Evolutionary conservation across 2,888 invertebrate genomes (phyloP).

Genomic region (Hemaris fuciformis): DNA sequence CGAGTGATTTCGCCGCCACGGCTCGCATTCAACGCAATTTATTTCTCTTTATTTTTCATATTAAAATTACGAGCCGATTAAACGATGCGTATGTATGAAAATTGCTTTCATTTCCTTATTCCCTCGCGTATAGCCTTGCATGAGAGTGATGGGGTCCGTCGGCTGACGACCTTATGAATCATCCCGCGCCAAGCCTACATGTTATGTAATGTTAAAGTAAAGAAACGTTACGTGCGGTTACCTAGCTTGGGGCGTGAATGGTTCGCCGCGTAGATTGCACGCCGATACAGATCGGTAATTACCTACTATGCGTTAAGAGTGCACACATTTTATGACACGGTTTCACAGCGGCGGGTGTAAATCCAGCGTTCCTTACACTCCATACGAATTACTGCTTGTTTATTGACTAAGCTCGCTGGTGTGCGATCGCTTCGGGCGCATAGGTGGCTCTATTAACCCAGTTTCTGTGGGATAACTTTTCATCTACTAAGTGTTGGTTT

Average conservation of each 20-base stretch:
- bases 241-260: slow-evolving; percentile 20
- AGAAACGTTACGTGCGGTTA: slow-evolving; percentile 16
- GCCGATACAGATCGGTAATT: slow-evolving; percentile 32
- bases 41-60: neutral
- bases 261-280: slow-evolving; percentile 22
- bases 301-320: slow-evolving; percentile 29
- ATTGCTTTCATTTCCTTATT: slow-evolving; percentile 4
- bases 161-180: neutral
- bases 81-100: neutral
- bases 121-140: neutral
- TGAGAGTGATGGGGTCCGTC: neutral
- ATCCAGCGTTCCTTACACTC: slow-evolving; percentile 1
- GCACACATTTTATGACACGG: slow-evolving; percentile 21
- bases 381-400: neutral
- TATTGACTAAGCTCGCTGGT: neutral
- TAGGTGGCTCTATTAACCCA: neutral
- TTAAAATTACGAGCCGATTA: slow-evolving; percentile 7
- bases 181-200: neutral
- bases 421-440: neutral
- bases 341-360: slow-evolving; percentile 17
- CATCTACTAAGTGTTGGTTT: neutral
- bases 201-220: slow-evolving; percentile 12
- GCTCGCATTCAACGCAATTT: neutral
- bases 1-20: neutral
- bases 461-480: neutral